Conservation (phyloP, 2,888 invertebrate species). For the Mesorhabditis sp. region DNA sequence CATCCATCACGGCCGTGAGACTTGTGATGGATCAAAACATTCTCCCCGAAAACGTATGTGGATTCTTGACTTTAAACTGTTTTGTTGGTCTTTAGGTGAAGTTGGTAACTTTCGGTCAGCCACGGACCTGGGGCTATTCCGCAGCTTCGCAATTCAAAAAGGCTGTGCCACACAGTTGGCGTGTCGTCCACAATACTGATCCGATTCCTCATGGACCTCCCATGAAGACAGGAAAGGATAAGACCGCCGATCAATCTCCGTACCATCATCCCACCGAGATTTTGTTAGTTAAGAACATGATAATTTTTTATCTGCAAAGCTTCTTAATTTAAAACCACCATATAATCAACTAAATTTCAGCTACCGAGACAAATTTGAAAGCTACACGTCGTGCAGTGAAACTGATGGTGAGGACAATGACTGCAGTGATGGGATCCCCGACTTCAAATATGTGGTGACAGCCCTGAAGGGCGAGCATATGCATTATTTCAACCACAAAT, state of each 20-base stretch:
- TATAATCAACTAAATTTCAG: constrained; percentile 12
- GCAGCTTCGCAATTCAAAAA: constrained; percentile 13
- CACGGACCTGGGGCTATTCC: constrained; percentile 27
- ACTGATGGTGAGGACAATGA: constrained; percentile 27
- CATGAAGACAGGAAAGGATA: constrained; percentile 20
- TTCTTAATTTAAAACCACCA: no score
- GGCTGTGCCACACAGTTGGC: constrained; percentile 29
- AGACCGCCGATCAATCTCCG: constrained; percentile 22
- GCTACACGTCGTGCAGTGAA: constrained; percentile 22
- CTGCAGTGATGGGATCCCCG: constrained; percentile 26
- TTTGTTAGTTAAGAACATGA: constrained; percentile 18
- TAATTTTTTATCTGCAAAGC: neutral
- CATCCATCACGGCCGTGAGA: constrained; percentile 29
- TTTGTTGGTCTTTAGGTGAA: constrained; percentile 18
- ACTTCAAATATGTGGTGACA: constrained; percentile 1
- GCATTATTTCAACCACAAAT: constrained; percentile 33
- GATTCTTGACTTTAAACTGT: neutral
- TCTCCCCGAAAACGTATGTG: neutral
- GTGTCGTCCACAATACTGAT: constrained; percentile 31
- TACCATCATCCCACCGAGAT: constrained; percentile 36
- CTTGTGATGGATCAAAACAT: constrained; percentile 18
- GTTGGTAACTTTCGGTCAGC: constrained; percentile 34
- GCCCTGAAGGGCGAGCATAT: constrained; percentile 24
- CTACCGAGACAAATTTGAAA: constrained; percentile 31
- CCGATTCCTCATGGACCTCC: constrained; percentile 37